phyloP scores from a whole-genome alignment of 2,113 vertebrate genomes.

The Leptosomus discolor region DNA sequence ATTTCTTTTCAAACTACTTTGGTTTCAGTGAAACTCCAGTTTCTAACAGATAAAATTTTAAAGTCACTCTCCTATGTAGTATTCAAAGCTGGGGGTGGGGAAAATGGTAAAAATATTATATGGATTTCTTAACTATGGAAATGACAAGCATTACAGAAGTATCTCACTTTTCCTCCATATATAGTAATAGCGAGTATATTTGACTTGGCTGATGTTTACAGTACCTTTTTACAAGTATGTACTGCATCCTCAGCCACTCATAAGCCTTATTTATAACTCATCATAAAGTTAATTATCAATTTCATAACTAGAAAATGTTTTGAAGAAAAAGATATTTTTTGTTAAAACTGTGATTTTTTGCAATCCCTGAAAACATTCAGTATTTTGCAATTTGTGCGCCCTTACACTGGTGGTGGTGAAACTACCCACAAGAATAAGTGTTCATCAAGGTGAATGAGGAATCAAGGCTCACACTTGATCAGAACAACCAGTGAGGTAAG shows the following conservation, averaged over 20 bases:
- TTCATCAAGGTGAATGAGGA: background rate
- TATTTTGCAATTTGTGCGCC: background rate
- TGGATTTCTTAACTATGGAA: background rate
- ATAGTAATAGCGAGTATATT: background rate
- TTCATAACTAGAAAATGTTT: background rate
- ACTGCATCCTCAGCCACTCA: background rate
- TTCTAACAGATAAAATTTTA: background rate
- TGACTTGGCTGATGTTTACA: background rate
- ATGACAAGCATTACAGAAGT: background rate
- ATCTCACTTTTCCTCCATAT: background rate
- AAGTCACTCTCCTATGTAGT: background rate
- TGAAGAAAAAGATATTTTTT: background rate
- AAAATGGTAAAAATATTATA: background rate
- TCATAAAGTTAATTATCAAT: background rate
- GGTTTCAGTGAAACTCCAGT: background rate
- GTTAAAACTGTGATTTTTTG: background rate
- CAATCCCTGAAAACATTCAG: background rate
- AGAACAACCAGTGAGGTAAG: background rate
- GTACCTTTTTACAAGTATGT: background rate
- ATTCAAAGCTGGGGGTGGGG: background rate
- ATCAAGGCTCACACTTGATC: background rate
- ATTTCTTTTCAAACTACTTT: background rate
- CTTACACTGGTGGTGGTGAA: background rate
- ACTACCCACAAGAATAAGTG: background rate
- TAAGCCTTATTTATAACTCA: background rate